Base-by-base conservation (phyloP, 2,113 vertebrate genomes). In the Triplophysa tibetana region DNA sequence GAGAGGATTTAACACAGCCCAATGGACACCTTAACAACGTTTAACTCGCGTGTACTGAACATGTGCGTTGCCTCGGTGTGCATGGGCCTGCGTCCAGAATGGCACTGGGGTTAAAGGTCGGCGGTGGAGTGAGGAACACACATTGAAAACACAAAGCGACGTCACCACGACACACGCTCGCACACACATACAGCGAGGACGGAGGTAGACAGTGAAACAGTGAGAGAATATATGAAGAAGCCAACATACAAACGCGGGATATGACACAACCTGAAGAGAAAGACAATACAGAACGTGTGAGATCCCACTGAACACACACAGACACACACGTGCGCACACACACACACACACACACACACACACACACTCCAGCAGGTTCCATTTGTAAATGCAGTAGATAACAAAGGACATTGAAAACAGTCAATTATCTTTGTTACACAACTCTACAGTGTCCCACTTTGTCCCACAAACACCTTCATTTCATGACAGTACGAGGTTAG, bases 181-280 rank as follows among this genome's bases (percentile, higher is more conserved):
- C 45, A 87, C 65, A 75, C 58, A 58, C 72, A 80, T 17, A 86
- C 87, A 91, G 87, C 19, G 78, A 87, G 83, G 84, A 91, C 87
- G 90, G 82, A 8, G 82, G 88, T 85, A 89, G 88, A 91, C 86
- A 87, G 87, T 91, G 87, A 90, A 89, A 92, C 86, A 87, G 45
- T 85, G 88, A 93, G 88, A 91, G 89, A 91, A 92, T 77, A 77
- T 77, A 93, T 92, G 90, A 92, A 92, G 87, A 91, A 92, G 91
- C 91, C 90, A 90, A 93, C 92, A 92, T 93, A 93, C 92, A 93
- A 90, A 93, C 92, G 90, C 92, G 92, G 91, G 92, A 93, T 92
- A 93, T 92, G 90, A 93, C 91, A 93, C 91, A 93, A 93, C 92
- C 92, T 93, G 91, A 93, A 93, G 92, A 87, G 89, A 92, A 90